Base-by-base conservation (phyloP, 2,113 vertebrate species). In the Gallinago media region DNA sequence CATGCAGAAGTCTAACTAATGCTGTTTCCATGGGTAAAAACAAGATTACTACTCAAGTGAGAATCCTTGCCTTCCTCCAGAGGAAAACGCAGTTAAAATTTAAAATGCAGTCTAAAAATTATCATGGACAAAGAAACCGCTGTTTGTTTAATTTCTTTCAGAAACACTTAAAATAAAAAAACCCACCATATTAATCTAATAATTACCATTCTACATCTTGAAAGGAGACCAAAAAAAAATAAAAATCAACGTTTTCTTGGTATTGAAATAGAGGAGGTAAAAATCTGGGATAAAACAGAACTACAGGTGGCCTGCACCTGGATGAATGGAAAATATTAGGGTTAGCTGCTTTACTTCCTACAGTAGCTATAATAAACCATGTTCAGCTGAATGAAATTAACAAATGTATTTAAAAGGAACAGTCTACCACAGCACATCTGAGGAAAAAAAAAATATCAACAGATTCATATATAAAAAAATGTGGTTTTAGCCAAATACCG, bases 251-350 rank as follows among this genome's bases (percentile, higher is more conserved):
- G 12, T 80, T 76, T 89, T 62, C 54, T 21, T 72, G 23, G 58
- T 81, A 77, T 78, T 91, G 77, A 88, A 66, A 61, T 73, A 78
- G 26, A 89, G n/a, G 46, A 92, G 67, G 27, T 81, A 92, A 89
- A 92, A 88, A 87, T 42, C 18, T 34, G 47, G 59, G 74, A 81
- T 47, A 52, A 93, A 89, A 92, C 3, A 0, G 50, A 94, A 54
- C 80, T 82, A 94, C 96, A 98, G 97, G 97, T 98, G 96, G 89
- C 97, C 95, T 89, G 97, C 97, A 98, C 97, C 97, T 98, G 96
- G 94, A 55, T 59, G 76, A 86, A 96, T 77, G 85, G 87, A 89
- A 95, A 95, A 85, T 72, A 95, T 16, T 82, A 79, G 62, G 9
- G 32, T 73, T 66, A 82, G 75, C 50, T 47, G 74, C 79, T 96